Evolutionary conservation across 2,113 vertebrate species (phyloP), one percentile per base, ranked within the genome.

Genomic region (Colistium nudipinnis): DNA sequence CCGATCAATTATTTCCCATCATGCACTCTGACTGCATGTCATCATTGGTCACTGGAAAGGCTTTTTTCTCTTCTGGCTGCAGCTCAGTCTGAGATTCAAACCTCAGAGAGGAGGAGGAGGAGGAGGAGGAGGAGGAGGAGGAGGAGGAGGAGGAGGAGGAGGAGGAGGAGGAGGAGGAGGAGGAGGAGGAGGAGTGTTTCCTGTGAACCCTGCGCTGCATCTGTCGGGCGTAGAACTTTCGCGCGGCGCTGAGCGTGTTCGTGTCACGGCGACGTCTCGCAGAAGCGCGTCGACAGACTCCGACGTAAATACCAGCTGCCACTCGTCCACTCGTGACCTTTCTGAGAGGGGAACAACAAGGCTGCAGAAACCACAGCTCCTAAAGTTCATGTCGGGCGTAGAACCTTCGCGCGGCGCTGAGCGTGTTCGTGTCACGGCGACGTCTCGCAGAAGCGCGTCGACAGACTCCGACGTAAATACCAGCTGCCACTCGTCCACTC

Each of bases 221-320:
- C 73, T 67, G 80, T 79, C 61, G 62, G 74, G 61, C 44, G 71
- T 2, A 33, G 52, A 49, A 22, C 62, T 1, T 24, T 0, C 4
- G 9, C 62, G 82, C 77, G 39, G 76, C 62, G 48, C 57, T 48
- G 47, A 6, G 43, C 14, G 25, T 81, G 83, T 78, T 69, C 19
- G 43, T 69, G 75, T 77, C 76, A 56, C 7, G 48, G 70, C 64
- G 62, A 48, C 36, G 62, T 51, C 53, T 66, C 10, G 30, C 13
- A n/a, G 73, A 14, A 72, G 72, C 69, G 76, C 74, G 30, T 28
- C 45, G 44, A 59, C 73, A 51, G 79, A 85, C 82, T 85, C 49
- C 44, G 19, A 39, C 60, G 81, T 62, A 92, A 90, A 92, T 90
- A 90, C 78, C 88, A 89, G 76, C 88, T 83, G 89, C 86, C 89